A percentile compares a stretch with the other conserved stretches of the same genome.
Conservation (phyloP, 1,140 invertebrate genomes). For the Bombus sylvicola region DNA sequence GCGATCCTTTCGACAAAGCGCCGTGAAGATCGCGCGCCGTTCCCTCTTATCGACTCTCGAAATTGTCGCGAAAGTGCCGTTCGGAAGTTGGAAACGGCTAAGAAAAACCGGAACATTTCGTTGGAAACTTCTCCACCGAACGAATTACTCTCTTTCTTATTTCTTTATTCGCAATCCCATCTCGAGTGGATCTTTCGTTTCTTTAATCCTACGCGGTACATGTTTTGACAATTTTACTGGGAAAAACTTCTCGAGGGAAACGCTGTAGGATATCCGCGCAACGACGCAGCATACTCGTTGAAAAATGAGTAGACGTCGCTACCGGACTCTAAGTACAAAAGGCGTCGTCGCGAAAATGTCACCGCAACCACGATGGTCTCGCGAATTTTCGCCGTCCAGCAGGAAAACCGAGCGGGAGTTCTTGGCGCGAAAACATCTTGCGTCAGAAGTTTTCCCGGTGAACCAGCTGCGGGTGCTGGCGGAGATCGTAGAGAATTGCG, state of each 20-base stretch:
- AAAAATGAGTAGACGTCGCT: slow-evolving; percentile 12
- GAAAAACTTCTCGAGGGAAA: not conserved
- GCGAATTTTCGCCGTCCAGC: slow-evolving; percentile 53
- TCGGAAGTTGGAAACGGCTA: not conserved
- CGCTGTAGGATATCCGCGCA: no score
- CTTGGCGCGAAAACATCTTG: slow-evolving; percentile 68
- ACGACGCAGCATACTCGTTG: slow-evolving; percentile 1
- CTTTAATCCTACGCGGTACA: not conserved
- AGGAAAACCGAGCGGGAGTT: slow-evolving; percentile 38
- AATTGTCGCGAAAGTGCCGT: slow-evolving; percentile 3
- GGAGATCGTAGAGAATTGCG: slow-evolving; percentile 33
- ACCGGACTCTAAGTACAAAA: slow-evolving; percentile 5
- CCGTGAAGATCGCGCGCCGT: not conserved
- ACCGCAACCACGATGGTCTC: slow-evolving; percentile 18
- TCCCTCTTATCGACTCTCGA: not conserved
- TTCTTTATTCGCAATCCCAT: not conserved
- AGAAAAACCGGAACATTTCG: not conserved
- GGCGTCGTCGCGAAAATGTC: slow-evolving; percentile 59
- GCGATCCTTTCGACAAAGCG: slow-evolving; percentile 15
- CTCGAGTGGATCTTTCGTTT: not conserved
- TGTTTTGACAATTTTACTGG: not conserved
- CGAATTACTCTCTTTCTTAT: not conserved
- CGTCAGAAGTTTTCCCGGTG: slow-evolving; percentile 53
- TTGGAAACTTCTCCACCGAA: not conserved
- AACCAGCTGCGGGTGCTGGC: slow-evolving; percentile 37